Conservation (phyloP, 2,797 vertebrate genomes). For the Acropternis orthonyx region DNA sequence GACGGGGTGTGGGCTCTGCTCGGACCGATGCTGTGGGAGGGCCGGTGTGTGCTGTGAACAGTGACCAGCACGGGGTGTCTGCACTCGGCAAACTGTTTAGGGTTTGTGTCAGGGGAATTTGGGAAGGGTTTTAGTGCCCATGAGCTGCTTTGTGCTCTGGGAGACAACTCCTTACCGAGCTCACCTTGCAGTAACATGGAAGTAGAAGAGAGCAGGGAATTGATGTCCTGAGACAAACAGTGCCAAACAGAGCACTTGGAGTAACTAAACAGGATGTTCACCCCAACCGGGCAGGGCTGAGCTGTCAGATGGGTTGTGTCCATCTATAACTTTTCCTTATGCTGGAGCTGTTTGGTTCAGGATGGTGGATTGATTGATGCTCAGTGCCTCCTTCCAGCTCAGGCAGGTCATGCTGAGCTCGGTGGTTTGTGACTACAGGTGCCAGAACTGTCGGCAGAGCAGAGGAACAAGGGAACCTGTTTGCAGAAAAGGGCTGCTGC, state of each 20-base stretch:
- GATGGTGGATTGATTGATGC: background rate
- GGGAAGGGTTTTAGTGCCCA: background rate
- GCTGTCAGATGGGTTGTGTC: background rate
- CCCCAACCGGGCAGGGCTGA: background rate
- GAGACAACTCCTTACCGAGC: background rate
- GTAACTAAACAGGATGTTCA: background rate
- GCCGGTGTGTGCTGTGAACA: background rate
- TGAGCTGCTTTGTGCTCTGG: background rate
- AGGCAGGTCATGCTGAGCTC: background rate
- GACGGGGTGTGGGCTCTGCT: fast-evolving
- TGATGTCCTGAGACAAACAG: background rate
- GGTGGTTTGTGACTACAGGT: conserved; percentile 53
- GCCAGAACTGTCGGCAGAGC: conserved; percentile 56
- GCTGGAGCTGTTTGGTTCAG: background rate
- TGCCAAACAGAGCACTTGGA: background rate
- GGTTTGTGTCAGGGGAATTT: background rate
- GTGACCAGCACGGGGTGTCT: fast-evolving
- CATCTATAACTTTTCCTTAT: background rate
- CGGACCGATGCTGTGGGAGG: fast-evolving
- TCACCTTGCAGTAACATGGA: background rate
- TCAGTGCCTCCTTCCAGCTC: background rate
- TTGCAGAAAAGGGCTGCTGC: conserved; percentile 80
- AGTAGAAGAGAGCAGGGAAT: background rate
- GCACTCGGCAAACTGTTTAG: background rate
- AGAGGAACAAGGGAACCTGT: conserved; percentile 72